Evolutionary conservation across 2,888 invertebrate species (phyloP).

Genomic region (Xanthia icteritia): DNA sequence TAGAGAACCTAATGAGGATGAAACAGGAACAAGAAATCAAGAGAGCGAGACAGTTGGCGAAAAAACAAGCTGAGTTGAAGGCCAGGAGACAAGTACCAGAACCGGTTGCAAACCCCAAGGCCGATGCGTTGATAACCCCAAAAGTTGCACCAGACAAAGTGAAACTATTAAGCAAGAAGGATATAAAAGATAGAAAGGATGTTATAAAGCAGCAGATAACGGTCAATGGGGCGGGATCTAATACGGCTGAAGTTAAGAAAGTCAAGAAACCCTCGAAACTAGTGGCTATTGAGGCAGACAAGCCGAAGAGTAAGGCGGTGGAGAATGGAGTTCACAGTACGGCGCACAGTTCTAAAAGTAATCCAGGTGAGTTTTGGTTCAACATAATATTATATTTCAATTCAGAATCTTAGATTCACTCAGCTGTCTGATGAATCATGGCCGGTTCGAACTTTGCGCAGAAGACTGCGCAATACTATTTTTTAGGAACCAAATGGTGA

Average conservation of each 20-base stretch:
- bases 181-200: constrained; percentile 84
- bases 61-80: constrained; percentile 79
- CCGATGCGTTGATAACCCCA: constrained; percentile 80
- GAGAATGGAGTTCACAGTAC: constrained; percentile 81
- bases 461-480: background rate
- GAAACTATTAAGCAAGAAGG: constrained; percentile 83
- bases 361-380: constrained; percentile 72
- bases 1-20: constrained; percentile 87
- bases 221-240: constrained; percentile 76
- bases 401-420: background rate
- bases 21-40: constrained; percentile 85
- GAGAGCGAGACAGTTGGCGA: constrained; percentile 79
- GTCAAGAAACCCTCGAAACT: constrained; percentile 80
- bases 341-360: constrained; percentile 76
- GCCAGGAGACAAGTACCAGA: constrained; percentile 80
- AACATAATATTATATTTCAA: background rate
- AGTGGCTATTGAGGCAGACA: constrained; percentile 79
- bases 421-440: background rate
- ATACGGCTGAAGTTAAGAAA: constrained; percentile 79
- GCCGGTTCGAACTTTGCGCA: background rate
- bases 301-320: constrained; percentile 74
- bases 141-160: constrained; percentile 86
- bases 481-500: no score
- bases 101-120: constrained; percentile 80
- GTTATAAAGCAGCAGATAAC: constrained; percentile 83